A percentile compares a stretch with the other conserved stretches of the same genome.
These are phyloP conservation scores for Centropus unirufus DNA, from an alignment of 2,113 vertebrate species.

Conservation along the genomic window DNA sequence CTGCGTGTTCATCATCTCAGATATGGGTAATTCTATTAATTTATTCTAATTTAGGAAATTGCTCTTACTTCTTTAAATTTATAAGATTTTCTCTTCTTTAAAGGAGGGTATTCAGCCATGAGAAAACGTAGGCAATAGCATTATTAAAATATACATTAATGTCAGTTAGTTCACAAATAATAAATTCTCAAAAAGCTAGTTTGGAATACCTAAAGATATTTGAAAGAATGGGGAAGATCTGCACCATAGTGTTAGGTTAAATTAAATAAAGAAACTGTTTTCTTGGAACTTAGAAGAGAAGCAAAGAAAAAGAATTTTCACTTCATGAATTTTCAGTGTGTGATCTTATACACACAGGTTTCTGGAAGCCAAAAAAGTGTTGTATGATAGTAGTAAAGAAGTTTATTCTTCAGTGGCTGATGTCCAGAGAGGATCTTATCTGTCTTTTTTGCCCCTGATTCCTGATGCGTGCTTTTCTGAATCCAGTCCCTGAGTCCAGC, in stretches of 20 bases:
- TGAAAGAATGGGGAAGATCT: background rate
- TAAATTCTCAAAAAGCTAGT: background rate
- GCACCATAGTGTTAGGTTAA: background rate
- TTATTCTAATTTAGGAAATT: background rate
- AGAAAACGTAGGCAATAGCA: background rate
- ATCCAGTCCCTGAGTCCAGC: too few relatives aligned
- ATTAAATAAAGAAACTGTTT: background rate
- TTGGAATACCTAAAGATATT: background rate
- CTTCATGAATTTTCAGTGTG: background rate
- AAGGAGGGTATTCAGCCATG: background rate
- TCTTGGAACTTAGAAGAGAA: background rate
- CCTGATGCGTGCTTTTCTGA: too few relatives aligned
- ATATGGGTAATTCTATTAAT: background rate
- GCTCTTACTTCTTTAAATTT: background rate
- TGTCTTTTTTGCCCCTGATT: too few relatives aligned
- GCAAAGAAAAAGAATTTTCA: background rate
- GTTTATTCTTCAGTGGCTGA: too few relatives aligned
- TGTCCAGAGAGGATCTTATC: too few relatives aligned
- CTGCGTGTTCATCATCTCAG: background rate
- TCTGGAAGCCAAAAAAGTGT: background rate
- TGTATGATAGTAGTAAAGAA: rapidly evolving
- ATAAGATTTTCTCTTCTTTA: background rate
- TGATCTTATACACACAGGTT: background rate
- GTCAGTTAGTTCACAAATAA: background rate
- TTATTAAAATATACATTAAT: background rate